A percentile compares a stretch with the other conserved stretches of the same genome.
Conservation (phyloP, 2,797 vertebrate genomes). For the Phrynocephalus vlangalii region DNA sequence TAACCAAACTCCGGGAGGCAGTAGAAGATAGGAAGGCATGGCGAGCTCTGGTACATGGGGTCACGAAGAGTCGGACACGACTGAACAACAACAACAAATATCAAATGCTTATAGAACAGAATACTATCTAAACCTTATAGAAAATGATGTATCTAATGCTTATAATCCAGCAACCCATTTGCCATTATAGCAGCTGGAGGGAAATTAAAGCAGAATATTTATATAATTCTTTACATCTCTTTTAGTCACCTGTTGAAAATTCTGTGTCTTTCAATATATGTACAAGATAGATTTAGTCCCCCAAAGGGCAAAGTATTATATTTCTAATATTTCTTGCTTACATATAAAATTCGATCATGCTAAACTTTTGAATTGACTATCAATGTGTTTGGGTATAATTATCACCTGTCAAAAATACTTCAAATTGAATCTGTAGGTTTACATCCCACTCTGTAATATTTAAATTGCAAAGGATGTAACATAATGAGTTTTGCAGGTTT, state of each 20-base stretch:
- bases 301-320: not conserved
- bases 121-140: too few species aligned
- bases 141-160: too few species aligned
- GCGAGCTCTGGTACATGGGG: too few species aligned
- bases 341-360: not conserved
- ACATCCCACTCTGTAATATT: conserved; percentile 44
- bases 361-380: conserved; percentile 2
- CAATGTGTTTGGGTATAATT: conserved; percentile 48
- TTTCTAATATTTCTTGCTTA: not conserved
- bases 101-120: not conserved
- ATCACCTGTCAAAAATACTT: conserved; percentile 45
- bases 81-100: too few species aligned
- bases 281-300: not conserved
- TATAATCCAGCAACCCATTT: not conserved
- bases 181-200: not conserved
- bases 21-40: too few species aligned
- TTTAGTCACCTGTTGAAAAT: not conserved
- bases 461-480: not conserved
- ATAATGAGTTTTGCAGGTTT: conserved; percentile 18
- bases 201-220: not conserved
- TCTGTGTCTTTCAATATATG: not conserved
- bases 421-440: conserved; percentile 52
- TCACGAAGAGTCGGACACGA: too few species aligned
- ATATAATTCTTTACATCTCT: not conserved
- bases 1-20: too few species aligned